Base-by-base conservation (phyloP, 2,113 vertebrate species). In the Urocynchramus pylzowi region DNA sequence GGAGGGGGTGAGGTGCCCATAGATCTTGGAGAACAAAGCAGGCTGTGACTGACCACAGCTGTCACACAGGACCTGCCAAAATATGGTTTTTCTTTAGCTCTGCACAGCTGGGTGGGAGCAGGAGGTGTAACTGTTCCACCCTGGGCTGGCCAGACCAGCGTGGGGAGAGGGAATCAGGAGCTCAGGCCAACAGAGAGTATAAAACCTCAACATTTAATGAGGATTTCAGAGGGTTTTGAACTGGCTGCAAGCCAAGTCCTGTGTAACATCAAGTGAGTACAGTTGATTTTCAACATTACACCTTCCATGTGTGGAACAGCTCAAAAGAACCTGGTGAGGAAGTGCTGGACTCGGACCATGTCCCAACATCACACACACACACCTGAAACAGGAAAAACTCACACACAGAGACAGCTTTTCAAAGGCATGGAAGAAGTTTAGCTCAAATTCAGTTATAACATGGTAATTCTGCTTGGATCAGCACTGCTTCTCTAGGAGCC, bases 201-300 rank as follows among this genome's bases (percentile, higher is more conserved):
- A n/a, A 76, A 76, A 87, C 3, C 16, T 81, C 1, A 0, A 17
- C 7, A 17, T 14, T 4, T 6, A 35, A 24, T 10, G 19, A 33
- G 41, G 33, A 41, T 35, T 78, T 28, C 10, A 22, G 50, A 39
- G 37, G 14, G 22, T 13, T 83, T 30, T 45, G 33, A 81, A 8
- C 24, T 65, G 69, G 21, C 31, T 57, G 77, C 27, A 35, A 19
- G 6, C 7, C 4, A 3, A 53, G 42, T 8, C 7, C 21, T 54
- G 44, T 50, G 39, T 28, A 21, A 13, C 16, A 31, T 15, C 22
- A 44, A 10, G 33, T 7, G 64, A 21, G 16, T 15, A 9, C 7
- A 24, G 1, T 2, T 56, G 19, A 3, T 52, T 15, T 20, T 44
- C 23, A 56, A 4, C 3, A 2, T 60, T 52, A 1, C 5, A 41